These are phyloP conservation scores for Gibbula magus DNA, from an alignment of 2,888 invertebrate genomes.

Conservation along the genomic window DNA sequence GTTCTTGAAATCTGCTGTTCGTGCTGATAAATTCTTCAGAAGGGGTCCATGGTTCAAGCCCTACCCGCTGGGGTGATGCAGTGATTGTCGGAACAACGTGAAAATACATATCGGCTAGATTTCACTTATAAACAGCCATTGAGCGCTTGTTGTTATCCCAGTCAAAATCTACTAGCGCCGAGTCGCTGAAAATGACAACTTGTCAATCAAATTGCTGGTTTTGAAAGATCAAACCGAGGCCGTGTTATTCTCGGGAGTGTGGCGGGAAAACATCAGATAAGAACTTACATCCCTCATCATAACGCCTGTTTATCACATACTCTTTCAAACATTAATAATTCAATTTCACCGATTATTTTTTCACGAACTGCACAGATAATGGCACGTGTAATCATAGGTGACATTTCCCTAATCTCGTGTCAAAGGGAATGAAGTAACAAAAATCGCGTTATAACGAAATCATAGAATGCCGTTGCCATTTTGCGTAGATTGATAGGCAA, in stretches of 20 bases:
- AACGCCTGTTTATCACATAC: background rate
- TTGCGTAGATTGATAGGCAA: slow-evolving; percentile 8
- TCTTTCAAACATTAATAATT: too few species aligned
- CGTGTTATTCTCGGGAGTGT: slow-evolving; percentile 14
- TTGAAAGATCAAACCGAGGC: slow-evolving; percentile 21
- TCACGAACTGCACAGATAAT: too few species aligned
- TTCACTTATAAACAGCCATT: background rate
- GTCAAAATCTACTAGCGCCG: slow-evolving; percentile 17
- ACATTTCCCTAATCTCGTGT: too few species aligned
- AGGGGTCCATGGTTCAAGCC: background rate
- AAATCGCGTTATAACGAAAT: background rate
- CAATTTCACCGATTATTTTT: too few species aligned
- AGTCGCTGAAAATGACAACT: slow-evolving; percentile 22
- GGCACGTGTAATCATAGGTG: too few species aligned
- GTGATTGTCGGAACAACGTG: background rate
- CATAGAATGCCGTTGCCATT: background rate
- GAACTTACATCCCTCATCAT: background rate
- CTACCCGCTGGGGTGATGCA: background rate
- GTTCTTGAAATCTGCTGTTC: background rate
- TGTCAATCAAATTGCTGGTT: slow-evolving; percentile 17
- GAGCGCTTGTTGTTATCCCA: background rate
- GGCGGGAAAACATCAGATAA: slow-evolving; percentile 13
- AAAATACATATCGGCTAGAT: slow-evolving; percentile 17
- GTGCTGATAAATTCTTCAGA: background rate
- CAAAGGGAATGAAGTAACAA: background rate